Conservation (phyloP, 2,888 invertebrate species). For the Andrena bucephala region DNA sequence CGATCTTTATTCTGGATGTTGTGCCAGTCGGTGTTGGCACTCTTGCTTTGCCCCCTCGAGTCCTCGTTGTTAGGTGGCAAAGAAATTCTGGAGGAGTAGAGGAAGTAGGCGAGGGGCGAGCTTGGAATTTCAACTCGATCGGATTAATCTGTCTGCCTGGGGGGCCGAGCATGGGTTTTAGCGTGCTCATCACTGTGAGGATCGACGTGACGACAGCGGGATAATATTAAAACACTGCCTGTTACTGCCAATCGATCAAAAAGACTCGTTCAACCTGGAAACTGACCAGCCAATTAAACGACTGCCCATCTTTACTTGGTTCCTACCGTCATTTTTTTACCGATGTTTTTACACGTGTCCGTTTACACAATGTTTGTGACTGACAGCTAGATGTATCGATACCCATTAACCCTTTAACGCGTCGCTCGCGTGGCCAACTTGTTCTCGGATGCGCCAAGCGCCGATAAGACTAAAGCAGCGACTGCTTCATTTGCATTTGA, state of each 20-base stretch:
- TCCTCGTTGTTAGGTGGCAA: background rate
- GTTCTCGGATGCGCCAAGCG: background rate
- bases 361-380: no score
- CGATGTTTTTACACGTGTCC: background rate
- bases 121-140: background rate
- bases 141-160: background rate
- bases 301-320: constrained; percentile 33
- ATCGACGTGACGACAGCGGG: constrained; percentile 8
- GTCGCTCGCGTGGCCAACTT: background rate
- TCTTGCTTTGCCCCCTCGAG: background rate
- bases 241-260: constrained; percentile 46
- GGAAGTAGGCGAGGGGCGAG: no score
- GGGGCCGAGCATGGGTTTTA: background rate
- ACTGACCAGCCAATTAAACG: constrained; percentile 4
- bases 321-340: background rate
- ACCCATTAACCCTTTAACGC: background rate
- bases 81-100: no score
- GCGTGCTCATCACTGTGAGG: constrained; percentile 33
- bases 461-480: background rate
- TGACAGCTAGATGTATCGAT: background rate
- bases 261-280: constrained; percentile 7
- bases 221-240: constrained; percentile 50
- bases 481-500: background rate
- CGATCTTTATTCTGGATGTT: constrained; percentile 56
- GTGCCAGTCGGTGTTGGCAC: constrained; percentile 40